A percentile compares a stretch with the other conserved stretches of the same genome.
Evolutionary conservation across 1,140 invertebrate species (phyloP).

Genomic region (Eupristina koningsbergeri): DNA sequence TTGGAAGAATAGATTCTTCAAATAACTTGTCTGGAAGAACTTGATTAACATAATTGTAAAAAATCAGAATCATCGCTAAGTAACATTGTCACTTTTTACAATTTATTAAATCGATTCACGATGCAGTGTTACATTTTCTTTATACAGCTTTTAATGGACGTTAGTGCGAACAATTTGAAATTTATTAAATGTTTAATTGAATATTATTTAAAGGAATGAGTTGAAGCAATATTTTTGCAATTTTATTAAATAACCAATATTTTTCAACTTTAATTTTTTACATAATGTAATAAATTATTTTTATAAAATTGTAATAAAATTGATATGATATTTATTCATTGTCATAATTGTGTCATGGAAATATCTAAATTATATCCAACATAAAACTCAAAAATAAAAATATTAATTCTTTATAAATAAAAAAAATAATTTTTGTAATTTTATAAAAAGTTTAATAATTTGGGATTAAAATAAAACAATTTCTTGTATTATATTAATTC

Average conservation of each 20-base stretch:
- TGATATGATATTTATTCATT: conserved; percentile 25
- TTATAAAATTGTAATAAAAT: conserved; percentile 38
- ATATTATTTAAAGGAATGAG: conserved; percentile 3
- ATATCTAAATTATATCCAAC: neutral
- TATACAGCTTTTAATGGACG: conserved; percentile 20
- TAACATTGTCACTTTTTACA: conserved; percentile 31
- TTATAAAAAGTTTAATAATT: conserved; percentile 20
- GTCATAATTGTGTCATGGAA: neutral
- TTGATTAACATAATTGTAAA: neutral
- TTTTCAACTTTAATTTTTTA: conserved; percentile 20
- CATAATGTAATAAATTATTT: conserved; percentile 38
- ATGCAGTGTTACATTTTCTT: conserved; percentile 20
- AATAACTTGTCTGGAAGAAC: neutral
- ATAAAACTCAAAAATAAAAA: conserved; percentile 24
- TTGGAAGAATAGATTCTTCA: conserved; percentile 87
- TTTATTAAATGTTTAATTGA: conserved; percentile 23
- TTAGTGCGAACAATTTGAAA: neutral
- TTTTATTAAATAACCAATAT: conserved; percentile 22
- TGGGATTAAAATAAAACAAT: conserved; percentile 30
- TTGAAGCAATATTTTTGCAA: conserved; percentile 3
- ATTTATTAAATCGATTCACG: conserved; percentile 28
- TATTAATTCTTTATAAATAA: conserved; percentile 10
- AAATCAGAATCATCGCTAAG: conserved; percentile 7
- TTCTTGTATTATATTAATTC: conserved; percentile 32
- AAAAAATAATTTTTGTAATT: conserved; percentile 11